Conservation (phyloP, 2,113 vertebrate species). For the Pionites leucogaster region DNA sequence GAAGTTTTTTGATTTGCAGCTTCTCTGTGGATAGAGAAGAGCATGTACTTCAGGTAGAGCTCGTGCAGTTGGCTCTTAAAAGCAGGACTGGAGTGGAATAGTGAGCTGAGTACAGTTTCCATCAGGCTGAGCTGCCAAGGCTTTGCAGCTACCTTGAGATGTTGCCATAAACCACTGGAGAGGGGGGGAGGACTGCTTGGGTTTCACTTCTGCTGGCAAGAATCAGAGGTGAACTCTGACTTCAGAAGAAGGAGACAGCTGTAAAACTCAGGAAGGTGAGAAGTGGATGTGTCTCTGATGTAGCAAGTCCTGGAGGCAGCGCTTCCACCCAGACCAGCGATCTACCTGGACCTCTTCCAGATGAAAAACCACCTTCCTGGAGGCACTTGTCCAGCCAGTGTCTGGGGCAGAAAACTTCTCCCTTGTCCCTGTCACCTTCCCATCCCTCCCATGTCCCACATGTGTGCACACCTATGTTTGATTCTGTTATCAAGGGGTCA, state of each 20-base stretch:
- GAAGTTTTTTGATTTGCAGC: not conserved
- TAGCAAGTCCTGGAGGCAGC: not conserved
- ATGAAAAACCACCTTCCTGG: not conserved
- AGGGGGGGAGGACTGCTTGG: not conserved
- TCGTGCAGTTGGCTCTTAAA: not conserved
- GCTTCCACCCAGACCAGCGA: accelerated
- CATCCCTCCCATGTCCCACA: not conserved
- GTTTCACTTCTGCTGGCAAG: slow-evolving; percentile 1
- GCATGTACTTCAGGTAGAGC: not conserved
- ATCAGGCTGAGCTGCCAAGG: not conserved
- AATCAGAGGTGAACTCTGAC: not conserved
- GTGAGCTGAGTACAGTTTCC: not conserved
- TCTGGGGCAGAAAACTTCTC: not conserved
- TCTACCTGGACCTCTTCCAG: not conserved
- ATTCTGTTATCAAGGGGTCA: accelerated
- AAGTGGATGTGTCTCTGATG: not conserved
- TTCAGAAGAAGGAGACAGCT: not conserved
- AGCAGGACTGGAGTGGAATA: not conserved
- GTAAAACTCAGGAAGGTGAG: not conserved
- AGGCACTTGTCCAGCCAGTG: not conserved
- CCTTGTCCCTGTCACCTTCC: not conserved
- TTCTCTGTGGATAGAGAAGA: not conserved
- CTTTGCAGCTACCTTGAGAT: not conserved
- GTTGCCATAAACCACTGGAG: not conserved
- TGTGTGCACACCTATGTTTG: not conserved